Evolutionary conservation across 2,113 vertebrate genomes (phyloP), one percentile per base, ranked within the genome.

Genomic region (Tupaia chinensis): DNA sequence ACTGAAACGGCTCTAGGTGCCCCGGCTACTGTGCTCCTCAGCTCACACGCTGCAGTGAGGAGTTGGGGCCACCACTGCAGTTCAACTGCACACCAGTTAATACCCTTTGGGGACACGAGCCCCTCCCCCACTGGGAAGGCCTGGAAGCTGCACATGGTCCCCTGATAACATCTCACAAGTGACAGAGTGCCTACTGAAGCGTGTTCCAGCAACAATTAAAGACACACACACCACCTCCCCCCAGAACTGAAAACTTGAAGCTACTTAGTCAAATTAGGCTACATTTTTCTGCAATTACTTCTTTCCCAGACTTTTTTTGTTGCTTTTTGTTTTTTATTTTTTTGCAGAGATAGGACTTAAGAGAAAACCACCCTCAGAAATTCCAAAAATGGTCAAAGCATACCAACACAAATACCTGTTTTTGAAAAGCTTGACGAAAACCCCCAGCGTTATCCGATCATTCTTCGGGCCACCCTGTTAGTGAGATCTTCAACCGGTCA

Each of bases 211-310:
- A 16, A 78, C 97, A 93, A 68, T 95, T 93, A 95, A 94, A 96
- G 79, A 92, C 68, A 87, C 73, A 96, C 78, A 93, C 66, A 61
- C 87, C 77, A 92, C 92, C 79, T 95, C 77, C 92, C 87, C 16
- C 27, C 34, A 68, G 70, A 92, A 87, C 76, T 25, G 22, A 76
- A 85, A 86, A 81, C 82, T 68, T 95, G 88, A 9, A 93, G 85
- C 72, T 85, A 97, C 89, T 97, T 87, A 87, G 79, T 44, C 2
- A 17, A 96, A 96, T 97, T 87, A 89, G 70, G 61, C 53, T 78
- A 92, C 66, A 80, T 87, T 94, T 96, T 95, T 87, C 66, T 89
- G 78, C 94, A 95, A 93, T 94, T 78, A 97, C 88, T 92, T 97
- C 89, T 91, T 96, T 97, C 87, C 94, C 68, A 91, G 34, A 61